Base-by-base conservation (phyloP, 1,140 invertebrate genomes). In the Caenorhabditis briggsae region DNA sequence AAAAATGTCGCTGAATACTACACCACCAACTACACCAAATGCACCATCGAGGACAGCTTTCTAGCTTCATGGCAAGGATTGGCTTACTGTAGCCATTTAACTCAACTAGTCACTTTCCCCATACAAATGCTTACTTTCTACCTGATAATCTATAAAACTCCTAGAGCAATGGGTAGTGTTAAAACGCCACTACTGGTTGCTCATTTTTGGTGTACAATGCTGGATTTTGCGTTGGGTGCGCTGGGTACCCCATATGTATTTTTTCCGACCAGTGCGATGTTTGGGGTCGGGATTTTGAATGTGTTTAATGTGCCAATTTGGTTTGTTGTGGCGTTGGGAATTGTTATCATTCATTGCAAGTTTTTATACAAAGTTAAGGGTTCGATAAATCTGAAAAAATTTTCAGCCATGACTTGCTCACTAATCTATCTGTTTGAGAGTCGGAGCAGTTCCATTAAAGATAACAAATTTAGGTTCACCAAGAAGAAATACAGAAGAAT, bases 391-490 rank as follows among this genome's bases (percentile, higher is more conserved):
- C 0, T 64, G 16, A 9, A 33, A 33, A 33, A 2, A 33, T 25
- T 64, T 64, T 8, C 25, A 25, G 25, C 23, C 9, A 64, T 64
- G 59, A 16, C 20, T 8, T 20, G 25, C 5, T 64, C 59, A 2
- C 59, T 64, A 5, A 64, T 64, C 33, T 64, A 58, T 64, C 25
- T 64, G 11, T 64, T 33, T 33, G 59, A 64, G 11, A 64, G 59
- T 64, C 59, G 59, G 9, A 64, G 59, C 25, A 64, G 59, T 33
- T 64, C 59, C 11, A 25, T 64, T 7, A 33, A 25, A 33, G 6
- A 64, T 2, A 64, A 64, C 25, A 25, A 33, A 12, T 64, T 12
- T 11, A 33, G 25, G 18, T 14, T 64, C 9, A 33, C 12, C 11
- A 64, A 33, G 14, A 20, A 64, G 18, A 25, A 9, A 11, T 12